Evolutionary conservation across 2,797 vertebrate species (phyloP).

Genomic region (Alauda arvensis): DNA sequence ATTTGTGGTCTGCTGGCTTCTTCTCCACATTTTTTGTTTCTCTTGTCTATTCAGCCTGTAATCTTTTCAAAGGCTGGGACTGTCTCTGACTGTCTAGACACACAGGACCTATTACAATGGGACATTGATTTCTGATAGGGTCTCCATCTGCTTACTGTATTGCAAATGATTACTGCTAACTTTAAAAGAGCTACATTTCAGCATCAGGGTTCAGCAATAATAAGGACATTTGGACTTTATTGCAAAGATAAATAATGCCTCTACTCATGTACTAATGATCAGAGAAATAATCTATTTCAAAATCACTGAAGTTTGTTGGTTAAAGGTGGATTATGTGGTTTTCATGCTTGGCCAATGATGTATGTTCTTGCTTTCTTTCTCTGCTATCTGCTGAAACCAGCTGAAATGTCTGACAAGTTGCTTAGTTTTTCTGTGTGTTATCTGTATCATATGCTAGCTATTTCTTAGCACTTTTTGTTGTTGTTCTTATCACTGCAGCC

Average conservation of each 20-base stretch:
- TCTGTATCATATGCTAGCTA: neutral
- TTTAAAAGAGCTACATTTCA: slow-evolving; percentile 20
- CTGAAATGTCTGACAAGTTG: neutral
- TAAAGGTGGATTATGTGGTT: slow-evolving; percentile 8
- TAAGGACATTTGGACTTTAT: neutral
- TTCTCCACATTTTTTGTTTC: slow-evolving; percentile 44
- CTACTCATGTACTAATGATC: neutral
- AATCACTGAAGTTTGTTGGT: neutral
- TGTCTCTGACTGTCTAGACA: slow-evolving; percentile 55
- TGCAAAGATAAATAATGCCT: slow-evolving; percentile 1
- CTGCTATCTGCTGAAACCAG: neutral
- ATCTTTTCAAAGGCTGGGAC: slow-evolving; percentile 47
- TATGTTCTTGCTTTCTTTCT: neutral
- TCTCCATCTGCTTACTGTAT: slow-evolving; percentile 49
- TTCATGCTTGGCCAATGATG: slow-evolving; percentile 9
- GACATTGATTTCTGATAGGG: slow-evolving; percentile 48
- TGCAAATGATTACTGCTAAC: slow-evolving; percentile 3
- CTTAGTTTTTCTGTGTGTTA: neutral
- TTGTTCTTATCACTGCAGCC: neutral
- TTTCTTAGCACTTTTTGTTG: neutral
- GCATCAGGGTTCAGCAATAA: neutral
- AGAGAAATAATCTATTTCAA: slow-evolving; percentile 10
- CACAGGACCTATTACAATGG: slow-evolving; percentile 50
- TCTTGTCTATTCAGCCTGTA: slow-evolving; percentile 54
- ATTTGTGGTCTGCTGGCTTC: slow-evolving; percentile 51